Base-by-base conservation (phyloP, 2,797 vertebrate genomes). In the Oophaga sylvatica region DNA sequence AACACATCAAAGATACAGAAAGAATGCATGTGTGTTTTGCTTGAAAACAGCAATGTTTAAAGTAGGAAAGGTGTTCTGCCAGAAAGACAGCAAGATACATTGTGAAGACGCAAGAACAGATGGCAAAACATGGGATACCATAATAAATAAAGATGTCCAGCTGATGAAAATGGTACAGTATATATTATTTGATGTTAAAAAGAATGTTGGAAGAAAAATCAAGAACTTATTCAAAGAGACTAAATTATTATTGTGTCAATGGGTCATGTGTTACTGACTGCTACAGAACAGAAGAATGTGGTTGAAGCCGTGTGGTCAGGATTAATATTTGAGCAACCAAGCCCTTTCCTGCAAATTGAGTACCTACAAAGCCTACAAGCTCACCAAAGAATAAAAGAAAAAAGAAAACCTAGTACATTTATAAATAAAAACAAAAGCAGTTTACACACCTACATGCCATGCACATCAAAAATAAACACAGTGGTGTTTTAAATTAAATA, bases 61-160 rank as follows among this genome's bases (percentile, higher is more conserved):
- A 88, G 26, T 81, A 88, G 60, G 70, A 60, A 88, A 82, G 70
- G 78, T 85, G 77, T 84, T 88, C 78, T 85, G 87, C 83, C 77
- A 88, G 68, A 85, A 88, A 57, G 77, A 81, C 87, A 88, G 83
- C 87, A 88, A 83, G 87, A 29, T 20, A 88, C 83, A 60, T 81
- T 29, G 73, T 35, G 59, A 59, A 76, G 71, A 79, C 20, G 29
- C n/a, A 83, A 67, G 75, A 88, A 67, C 87, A 88, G 87, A 88
- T 85, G 83, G 83, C 83, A 88, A 85, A 88, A 88, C 87, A 88
- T 85, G 78, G 56, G 80, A 76, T 85, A 88, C 68, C 78, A 88
- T 76, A 88, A 88, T 60, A 88, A 88, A 88, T 84, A 88, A 80
- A 88, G 87, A 80, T 68, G 85, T 53, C 87, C 83, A 88, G 57